Base-by-base conservation (phyloP, 2,797 vertebrate genomes). In the Vultur gryphus region DNA sequence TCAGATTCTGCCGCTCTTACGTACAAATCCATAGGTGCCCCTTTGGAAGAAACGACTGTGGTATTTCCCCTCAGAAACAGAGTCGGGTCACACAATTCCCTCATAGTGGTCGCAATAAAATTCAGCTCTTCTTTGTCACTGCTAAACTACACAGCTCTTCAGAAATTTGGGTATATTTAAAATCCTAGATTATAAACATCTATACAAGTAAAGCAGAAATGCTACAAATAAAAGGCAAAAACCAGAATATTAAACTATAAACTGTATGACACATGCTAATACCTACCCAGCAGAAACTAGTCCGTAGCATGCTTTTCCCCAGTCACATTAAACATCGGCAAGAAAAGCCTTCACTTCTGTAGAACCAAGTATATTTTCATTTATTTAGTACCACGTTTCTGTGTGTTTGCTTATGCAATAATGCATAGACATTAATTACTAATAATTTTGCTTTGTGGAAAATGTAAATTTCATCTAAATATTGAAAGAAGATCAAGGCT, bases 41-140 rank as follows among this genome's bases (percentile, higher is more conserved):
- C 12, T 16, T 67, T 44, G 23, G 39, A 86, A 71, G 65, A 41
- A 57, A 76, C 52, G 31, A 24, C 37, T 54, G 25, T 37, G 28
- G 23, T 35, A 21, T 62, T 91, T 79, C n/a, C 52, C 20, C 25
- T 80, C 31, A 15, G 55, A 51, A 66, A 41, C 31, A 57, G 51
- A 10, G 11, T 1, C 28, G 16, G 35, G n/a, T 83, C 55, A 48
- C 57, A 15, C 10, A 70, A 8, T 6, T 66, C 33, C 31, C 37
- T 77, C 29, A 20, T 6, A 77, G 39, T 1, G 0, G 0, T 7
- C 4, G 3, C 33, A 85, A 0, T 70, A 64, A 55, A 80, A 90
- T 33, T 64, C 69, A 62, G 14, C 49, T 76, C 29, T 43, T 84
- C 26, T 67, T 67, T 66, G 62, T 51, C 39, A 64, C 37, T 59